phyloP scores from a whole-genome alignment of 2,888 invertebrate species.

The Luperina nickerlii region DNA sequence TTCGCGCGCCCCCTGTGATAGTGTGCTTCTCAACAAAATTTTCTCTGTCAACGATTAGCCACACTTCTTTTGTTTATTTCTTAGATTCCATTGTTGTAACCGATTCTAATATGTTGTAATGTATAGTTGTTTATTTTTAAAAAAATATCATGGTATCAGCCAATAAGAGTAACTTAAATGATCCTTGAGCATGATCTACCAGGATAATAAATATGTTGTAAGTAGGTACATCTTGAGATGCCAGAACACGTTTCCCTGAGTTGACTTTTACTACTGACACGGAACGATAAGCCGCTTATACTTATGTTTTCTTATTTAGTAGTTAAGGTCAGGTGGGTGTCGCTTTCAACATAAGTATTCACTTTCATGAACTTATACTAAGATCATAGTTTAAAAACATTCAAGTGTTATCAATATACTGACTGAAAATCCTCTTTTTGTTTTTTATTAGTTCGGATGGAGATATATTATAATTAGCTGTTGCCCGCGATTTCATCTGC shows the following conservation, averaged over 20 bases:
- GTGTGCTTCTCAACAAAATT: neutral
- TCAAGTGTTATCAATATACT: neutral
- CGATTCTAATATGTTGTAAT: too few species aligned
- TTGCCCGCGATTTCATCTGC: neutral
- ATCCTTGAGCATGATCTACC: neutral
- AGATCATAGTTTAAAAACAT: constrained; percentile 1
- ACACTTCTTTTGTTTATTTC: neutral
- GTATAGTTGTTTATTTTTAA: too few species aligned
- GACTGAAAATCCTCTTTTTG: neutral
- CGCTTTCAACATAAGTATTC: constrained; percentile 29
- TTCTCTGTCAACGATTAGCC: neutral
- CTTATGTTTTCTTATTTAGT: constrained; percentile 16
- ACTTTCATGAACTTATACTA: constrained; percentile 8
- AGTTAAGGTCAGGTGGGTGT: constrained; percentile 17
- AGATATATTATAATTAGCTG: neutral
- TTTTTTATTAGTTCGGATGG: neutral
- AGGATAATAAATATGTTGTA: constrained; percentile 39
- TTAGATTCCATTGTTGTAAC: neutral
- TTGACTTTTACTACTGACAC: constrained; percentile 46
- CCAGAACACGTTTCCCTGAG: constrained; percentile 40
- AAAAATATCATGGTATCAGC: neutral
- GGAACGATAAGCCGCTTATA: constrained; percentile 40
- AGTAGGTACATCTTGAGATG: constrained; percentile 8
- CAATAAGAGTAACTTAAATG: neutral
- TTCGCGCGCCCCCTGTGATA: too few species aligned